A percentile compares a stretch with the other conserved stretches of the same genome.
Evolutionary conservation across 35 echinoderm and acorn worm genomes (phyloP).

Genomic region (Lytechinus variegatus): DNA sequence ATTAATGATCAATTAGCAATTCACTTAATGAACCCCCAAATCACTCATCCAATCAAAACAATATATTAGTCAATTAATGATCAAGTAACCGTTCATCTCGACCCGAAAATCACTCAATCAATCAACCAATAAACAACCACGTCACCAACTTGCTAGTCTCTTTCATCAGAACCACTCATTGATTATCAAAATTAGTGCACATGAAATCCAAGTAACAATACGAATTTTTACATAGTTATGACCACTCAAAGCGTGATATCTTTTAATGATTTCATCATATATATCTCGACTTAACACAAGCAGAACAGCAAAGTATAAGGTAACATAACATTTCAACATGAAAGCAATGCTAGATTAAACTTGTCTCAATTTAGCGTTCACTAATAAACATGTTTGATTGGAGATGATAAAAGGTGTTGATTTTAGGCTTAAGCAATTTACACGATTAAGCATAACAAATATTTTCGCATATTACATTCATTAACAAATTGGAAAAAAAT

Average conservation of each 20-base stretch:
- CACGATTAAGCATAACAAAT: no score
- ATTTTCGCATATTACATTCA: no score
- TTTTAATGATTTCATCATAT: neutral
- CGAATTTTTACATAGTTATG: neutral
- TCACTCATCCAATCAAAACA: neutral
- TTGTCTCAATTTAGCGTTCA: neutral
- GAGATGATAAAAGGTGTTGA: neutral
- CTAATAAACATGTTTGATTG: neutral
- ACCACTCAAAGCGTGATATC: slow-evolving; percentile 1
- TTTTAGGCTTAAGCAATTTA: no score
- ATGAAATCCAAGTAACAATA: neutral
- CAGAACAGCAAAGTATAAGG: neutral
- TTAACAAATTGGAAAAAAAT: neutral
- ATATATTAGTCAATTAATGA: no score
- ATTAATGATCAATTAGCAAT: neutral
- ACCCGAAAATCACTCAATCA: no score
- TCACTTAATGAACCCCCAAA: neutral
- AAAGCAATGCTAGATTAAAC: neutral
- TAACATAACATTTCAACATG: neutral
- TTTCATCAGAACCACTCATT: neutral
- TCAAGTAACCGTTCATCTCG: no score
- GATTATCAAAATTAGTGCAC: neutral
- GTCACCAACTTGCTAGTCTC: no score
- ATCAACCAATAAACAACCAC: no score
- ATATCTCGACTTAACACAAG: neutral